Base-by-base conservation (phyloP, 2,113 vertebrate species). In the Hiodon alosoides region DNA sequence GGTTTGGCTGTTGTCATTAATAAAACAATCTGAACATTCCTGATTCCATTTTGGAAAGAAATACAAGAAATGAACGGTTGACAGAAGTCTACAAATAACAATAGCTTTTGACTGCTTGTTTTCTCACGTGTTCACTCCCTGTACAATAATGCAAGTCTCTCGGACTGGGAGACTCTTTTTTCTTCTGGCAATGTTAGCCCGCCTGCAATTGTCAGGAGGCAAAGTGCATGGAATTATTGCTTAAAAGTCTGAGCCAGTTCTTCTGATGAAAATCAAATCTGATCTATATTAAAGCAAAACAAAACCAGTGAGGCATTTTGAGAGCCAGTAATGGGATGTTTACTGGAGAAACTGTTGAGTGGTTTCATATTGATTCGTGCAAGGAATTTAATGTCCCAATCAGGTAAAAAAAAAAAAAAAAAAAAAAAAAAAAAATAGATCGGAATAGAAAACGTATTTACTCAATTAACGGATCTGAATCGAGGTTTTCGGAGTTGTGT, bases 191-290 rank as follows among this genome's bases (percentile, higher is more conserved):
- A 57, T 11, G 11, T 31, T 10, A 73, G 47, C 58, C 10, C 4
- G 47, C 53, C 68, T 46, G 46, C 7, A 14, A 50, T n/a, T 57
- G 51, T 3, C 55, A n/a, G 7, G 13, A 60, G 48, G 16, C 58
- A 71, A 75, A 76, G 48, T 65, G 76, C 67, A 10, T 65, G 11
- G 61, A 46, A 52, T 79, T 68, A 79, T 75, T 79, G 73, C 68
- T 72, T 61, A 8, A 68, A 58, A 71, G 10, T 58, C 73, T 7
- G 16, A 7, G 10, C 47, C 53, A 6, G 54, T 70, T 54, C 52
- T 58, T 66, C 48, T 77, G n/a, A 72, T 58, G 31, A 58, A 72
- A 59, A 68, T 73, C 9, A 69, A 54, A 55, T 53, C 48, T 48
- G 10, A 75, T 75, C 69, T 67, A 54, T 71, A 58, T 75, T 70